Evolutionary conservation across 2,888 invertebrate genomes (phyloP), one percentile per base, ranked within the genome.

Genomic region (Hymenopus coronatus): DNA sequence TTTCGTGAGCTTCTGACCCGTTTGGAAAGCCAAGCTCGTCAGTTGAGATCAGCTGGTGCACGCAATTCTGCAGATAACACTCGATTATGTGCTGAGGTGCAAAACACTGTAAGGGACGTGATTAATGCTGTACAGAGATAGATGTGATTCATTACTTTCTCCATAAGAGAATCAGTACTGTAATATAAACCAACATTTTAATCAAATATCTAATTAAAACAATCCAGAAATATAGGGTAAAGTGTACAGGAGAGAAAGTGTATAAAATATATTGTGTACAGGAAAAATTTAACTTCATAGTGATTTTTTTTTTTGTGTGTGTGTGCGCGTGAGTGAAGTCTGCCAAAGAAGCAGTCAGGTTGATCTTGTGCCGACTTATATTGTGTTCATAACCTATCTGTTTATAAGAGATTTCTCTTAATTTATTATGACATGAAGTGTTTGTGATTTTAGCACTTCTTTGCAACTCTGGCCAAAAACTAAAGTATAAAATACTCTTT

Each of bases 1-100:
- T 97, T 98, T 92, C 96, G 97, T 83, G 96, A 97, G 93, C 93
- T 97, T 90, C 94, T 97, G 40, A 95, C 95, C 6, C 94, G 96
- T 85, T 94, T 97, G 88, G 97, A 97, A 92, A 94, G 94, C 25
- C 96, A 96, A 92, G 96, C 96, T 54, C 94, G 96, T 90, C 95
- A 95, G 91, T 93, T 97, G 91, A 94, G 96, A 88, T 95, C 96
- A 84, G 96, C 96, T 9, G 96, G 96, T 89, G 95, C 95, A 89
- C 94, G 96, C 91, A 96, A 96, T 92, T 94, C 95, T 88, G 94
- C 95, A 90, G 96, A 96, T 93, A 96, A 95, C 93, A 94, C 95
- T 91, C 95, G 96, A 92, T 94, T 95, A 92, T 94, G 96, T 91
- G 94, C 95, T 92, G 97, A 97, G 91, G 96, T 97, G 90, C 96